phyloP scores from a whole-genome alignment of 2,113 vertebrate genomes.

The Nycticebus coucang region DNA sequence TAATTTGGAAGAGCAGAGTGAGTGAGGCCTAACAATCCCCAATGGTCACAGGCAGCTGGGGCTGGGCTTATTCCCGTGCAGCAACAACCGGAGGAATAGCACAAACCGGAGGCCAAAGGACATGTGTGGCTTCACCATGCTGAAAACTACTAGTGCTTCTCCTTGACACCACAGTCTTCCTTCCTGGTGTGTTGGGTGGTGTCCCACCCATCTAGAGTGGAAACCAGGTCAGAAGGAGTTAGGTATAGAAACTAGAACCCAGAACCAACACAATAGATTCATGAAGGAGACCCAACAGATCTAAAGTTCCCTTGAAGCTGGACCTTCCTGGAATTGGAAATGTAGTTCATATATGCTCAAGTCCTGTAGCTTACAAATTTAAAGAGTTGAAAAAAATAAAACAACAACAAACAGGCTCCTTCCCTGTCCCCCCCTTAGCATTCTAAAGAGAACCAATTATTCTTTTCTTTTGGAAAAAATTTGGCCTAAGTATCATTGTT shows the following conservation, averaged over 20 bases:
- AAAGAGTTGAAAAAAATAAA: not conserved
- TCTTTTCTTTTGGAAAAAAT: not conserved
- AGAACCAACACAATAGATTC: not conserved
- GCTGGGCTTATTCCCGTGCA: not conserved
- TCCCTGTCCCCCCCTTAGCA: not conserved
- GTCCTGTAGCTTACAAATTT: not conserved
- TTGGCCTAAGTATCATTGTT: not conserved
- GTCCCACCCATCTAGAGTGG: not conserved
- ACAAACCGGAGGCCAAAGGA: not conserved
- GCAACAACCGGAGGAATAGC: not conserved
- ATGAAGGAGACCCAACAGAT: not conserved
- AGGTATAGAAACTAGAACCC: not conserved
- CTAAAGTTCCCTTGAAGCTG: not conserved
- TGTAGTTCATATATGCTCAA: no score
- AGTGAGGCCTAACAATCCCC: not conserved
- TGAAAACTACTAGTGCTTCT: not conserved
- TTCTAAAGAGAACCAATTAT: not conserved
- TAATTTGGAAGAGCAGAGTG: not conserved
- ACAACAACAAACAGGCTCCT: not conserved
- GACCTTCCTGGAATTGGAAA: not conserved
- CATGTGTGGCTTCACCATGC: not conserved
- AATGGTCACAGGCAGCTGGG: not conserved
- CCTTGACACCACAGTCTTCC: no score
- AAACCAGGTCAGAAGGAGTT: not conserved
- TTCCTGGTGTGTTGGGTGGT: not conserved